These are phyloP conservation scores for Caenorhabditis latens DNA, from an alignment of 1,140 invertebrate species.

Conservation along the genomic window DNA sequence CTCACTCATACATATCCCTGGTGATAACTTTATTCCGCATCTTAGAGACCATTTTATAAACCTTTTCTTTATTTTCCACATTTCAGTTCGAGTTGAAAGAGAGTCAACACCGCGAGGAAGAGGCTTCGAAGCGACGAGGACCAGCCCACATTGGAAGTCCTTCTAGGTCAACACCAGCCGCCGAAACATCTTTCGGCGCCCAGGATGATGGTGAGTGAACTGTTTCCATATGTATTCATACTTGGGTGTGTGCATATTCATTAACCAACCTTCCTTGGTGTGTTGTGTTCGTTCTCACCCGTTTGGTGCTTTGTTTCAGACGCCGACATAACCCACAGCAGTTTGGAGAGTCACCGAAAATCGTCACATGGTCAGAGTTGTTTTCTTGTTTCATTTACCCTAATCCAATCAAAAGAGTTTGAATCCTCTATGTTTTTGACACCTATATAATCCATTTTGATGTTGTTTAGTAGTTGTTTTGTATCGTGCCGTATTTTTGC, in stretches of 20 bases:
- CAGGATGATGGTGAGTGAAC: slow-evolving; percentile 59
- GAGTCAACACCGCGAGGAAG: slow-evolving; percentile 88
- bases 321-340: slow-evolving; percentile 61
- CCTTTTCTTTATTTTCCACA: not conserved
- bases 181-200: slow-evolving; percentile 48
- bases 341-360: slow-evolving; percentile 51
- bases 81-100: slow-evolving; percentile 96
- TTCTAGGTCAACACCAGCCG: slow-evolving; percentile 63
- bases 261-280: slow-evolving; percentile 32
- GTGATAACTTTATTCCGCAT: slow-evolving; percentile 33
- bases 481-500: slow-evolving; percentile 61
- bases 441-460: slow-evolving; percentile 20
- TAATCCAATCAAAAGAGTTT: slow-evolving; percentile 10
- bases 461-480: slow-evolving; percentile 62
- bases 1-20: slow-evolving; percentile 41
- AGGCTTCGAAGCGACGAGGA: slow-evolving; percentile 77
- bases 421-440: slow-evolving; percentile 35
- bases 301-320: slow-evolving; percentile 48
- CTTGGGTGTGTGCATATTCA: slow-evolving; percentile 48
- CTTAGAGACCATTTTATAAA: slow-evolving; percentile 37
- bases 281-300: slow-evolving; percentile 43
- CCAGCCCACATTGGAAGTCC: slow-evolving; percentile 58
- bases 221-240: not conserved
- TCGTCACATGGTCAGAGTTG: slow-evolving; percentile 57
- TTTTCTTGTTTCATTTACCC: slow-evolving; percentile 46